Base-by-base conservation (phyloP, 2,797 vertebrate species). In the Syndactyla subalaris region DNA sequence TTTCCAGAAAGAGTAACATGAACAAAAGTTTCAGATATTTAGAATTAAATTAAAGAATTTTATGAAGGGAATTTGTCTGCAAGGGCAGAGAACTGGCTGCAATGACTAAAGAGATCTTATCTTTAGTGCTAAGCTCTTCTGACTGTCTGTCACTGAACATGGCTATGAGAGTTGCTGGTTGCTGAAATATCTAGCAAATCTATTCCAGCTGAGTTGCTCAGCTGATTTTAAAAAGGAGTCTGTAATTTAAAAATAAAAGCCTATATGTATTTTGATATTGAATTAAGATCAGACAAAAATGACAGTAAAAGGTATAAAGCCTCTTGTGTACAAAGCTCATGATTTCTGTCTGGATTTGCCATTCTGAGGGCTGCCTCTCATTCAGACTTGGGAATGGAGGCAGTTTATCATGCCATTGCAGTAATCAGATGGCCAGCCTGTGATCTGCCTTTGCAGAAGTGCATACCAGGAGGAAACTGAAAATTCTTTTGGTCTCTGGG, bases 211-310 rank as follows among this genome's bases (percentile, higher is more conserved):
- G 59, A 9, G 36, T 55, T 93, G n/a, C 52, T 76, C 52, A 67
- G n/a, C 30, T 77, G 43, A 65, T 75, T 49, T 61, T 24, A 57
- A 77, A 84, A 68, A 34, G 4, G 14, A 76, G 6, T 6, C 45
- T 65, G 24, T 23, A 85, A 72, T 80, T 65, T 72, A n/a, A 88
- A 95, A 92, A 83, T 63, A 57, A 94, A 89, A 91, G 20, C 7
- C 27, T 77, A 8, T 32, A 52, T 71, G 19, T 46, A 48, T 79
- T 67, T 80, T 59, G 46, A 49, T 65, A n/a, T 38, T 46, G 41
- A 91, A 72, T 19, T 65, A 81, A 86, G 27, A 81, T 90, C 70
- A 78, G 68, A 74, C 23, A 89, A 92, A 92, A 84, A 63, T 27
- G 5, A 72, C 45, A 71, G 11, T 58, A 81, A 65, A 82, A 89